phyloP scores from a whole-genome alignment of 2,113 vertebrate genomes.

The Upupa epops region DNA sequence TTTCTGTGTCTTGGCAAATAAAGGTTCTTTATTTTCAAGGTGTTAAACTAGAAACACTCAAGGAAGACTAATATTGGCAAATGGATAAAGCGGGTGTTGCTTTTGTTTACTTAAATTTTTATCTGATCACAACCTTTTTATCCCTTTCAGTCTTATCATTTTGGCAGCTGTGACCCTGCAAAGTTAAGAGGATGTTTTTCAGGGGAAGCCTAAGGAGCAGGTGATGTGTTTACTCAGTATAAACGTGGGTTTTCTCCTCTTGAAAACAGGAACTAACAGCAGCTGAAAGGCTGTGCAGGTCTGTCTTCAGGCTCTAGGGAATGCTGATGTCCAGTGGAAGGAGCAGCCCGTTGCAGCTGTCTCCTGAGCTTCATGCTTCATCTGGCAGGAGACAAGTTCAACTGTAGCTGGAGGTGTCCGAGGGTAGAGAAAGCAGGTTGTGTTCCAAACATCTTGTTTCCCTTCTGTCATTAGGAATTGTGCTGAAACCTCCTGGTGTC shows the following conservation, averaged over 20 bases:
- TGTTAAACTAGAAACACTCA: background rate
- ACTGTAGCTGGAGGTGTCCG: slow-evolving; percentile 26
- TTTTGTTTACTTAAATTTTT: background rate
- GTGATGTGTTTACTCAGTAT: background rate
- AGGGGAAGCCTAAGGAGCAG: background rate
- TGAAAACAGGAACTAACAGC: background rate
- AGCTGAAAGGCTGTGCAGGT: background rate
- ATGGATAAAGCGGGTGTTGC: background rate
- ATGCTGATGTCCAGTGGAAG: background rate
- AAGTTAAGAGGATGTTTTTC: background rate
- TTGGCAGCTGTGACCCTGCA: background rate
- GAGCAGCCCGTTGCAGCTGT: background rate
- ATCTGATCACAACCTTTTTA: background rate
- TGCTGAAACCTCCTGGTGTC: background rate
- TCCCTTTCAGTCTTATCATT: background rate
- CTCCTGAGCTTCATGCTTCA: slow-evolving; percentile 59
- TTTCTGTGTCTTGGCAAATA: background rate
- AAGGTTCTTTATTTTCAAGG: background rate
- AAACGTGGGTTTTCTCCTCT: background rate
- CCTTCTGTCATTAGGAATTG: slow-evolving; percentile 5
- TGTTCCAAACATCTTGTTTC: slow-evolving; percentile 28
- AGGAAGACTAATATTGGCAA: background rate
- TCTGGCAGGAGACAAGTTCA: slow-evolving; percentile 58
- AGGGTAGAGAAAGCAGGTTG: slow-evolving; percentile 30
- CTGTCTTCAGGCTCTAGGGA: slow-evolving; percentile 20